Base-by-base conservation (phyloP, 2,888 invertebrate genomes). In the Leptinotarsa peninsularis region DNA sequence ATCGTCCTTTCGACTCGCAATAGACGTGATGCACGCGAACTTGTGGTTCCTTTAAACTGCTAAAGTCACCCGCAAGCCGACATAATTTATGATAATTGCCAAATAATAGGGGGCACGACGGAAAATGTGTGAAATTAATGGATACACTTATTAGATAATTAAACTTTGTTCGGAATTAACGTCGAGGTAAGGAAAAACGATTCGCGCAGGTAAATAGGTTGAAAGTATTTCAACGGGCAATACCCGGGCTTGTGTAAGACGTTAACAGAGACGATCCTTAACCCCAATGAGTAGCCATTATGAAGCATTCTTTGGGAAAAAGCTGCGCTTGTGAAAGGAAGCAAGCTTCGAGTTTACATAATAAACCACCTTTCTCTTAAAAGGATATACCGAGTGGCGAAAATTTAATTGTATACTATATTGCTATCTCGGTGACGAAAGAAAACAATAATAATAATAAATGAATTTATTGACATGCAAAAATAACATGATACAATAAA, bases 81-180 rank as follows among this genome's bases (percentile, higher is more conserved):
- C 54, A 72, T 68, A 68, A 72, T 75, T 75, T 75, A 75, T 72
- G 72, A 72, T 75, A 71, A 75, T 75, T 72, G 67, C 72, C 49
- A 56, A 69, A 69, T 72, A 72, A 68, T 72, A 56, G 71, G 52
- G 33, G 60, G 52, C 71, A 52, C 43, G 27, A 49, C n/a, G 72
- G 69, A 66, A 56, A 71, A 67, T 72, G 68, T 69, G 68, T 54
- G 67, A 68, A 75, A 75, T 75, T 75, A 72, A 75, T 75, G 75
- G 58, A 49, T 72, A 68, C 66, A 66, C 72, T 75, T 71, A 75
- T 75, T 75, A 67, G 52, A 69, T 72, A 75, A 69, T 75, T 72
- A 68, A 66, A 50, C n/a, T 18, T 68, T 14, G 50, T 49, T 33
- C 18, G 49, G 5, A 18, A 49, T 43, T 49, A 67, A 67, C 50